Conservation (phyloP, 2,888 invertebrate genomes). For the Eristalis arbustorum region DNA sequence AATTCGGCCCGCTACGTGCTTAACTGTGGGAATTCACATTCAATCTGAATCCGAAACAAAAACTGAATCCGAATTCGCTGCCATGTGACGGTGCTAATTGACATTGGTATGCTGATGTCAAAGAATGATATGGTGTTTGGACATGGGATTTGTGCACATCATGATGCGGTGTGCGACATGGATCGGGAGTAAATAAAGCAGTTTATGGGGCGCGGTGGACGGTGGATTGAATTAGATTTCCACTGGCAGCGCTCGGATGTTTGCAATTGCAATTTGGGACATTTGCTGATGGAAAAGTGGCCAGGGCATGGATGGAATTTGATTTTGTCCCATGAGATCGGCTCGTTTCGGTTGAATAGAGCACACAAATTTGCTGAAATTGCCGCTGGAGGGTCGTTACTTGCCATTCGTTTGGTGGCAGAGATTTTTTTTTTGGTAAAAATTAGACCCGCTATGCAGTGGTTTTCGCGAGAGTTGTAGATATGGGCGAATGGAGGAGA, state of each 20-base stretch:
- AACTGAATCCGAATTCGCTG: not conserved
- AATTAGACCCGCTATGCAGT: no score
- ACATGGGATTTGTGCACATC: constrained; percentile 1
- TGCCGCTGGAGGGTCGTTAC: not conserved
- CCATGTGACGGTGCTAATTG: constrained; percentile 51
- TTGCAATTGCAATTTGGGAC: not conserved
- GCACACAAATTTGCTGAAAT: not conserved
- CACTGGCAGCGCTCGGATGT: not conserved
- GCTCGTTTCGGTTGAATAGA: not conserved
- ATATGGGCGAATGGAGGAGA: not conserved
- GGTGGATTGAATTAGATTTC: not conserved
- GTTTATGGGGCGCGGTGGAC: not conserved
- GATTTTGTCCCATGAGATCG: not conserved
- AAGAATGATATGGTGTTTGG: constrained; percentile 44
- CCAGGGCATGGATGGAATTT: not conserved
- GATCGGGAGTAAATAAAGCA: not conserved
- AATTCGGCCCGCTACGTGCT: constrained; percentile 1
- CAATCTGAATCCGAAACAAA: constrained; percentile 11
- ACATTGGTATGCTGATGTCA: constrained; percentile 55
- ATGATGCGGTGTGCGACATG: not conserved
- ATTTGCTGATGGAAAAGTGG: not conserved
- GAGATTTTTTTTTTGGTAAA: not conserved
- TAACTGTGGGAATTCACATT: constrained; percentile 45
- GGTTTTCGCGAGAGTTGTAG: not conserved
- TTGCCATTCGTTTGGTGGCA: not conserved